phyloP scores from a whole-genome alignment of 2,113 vertebrate genomes.

The Smithornis capensis region DNA sequence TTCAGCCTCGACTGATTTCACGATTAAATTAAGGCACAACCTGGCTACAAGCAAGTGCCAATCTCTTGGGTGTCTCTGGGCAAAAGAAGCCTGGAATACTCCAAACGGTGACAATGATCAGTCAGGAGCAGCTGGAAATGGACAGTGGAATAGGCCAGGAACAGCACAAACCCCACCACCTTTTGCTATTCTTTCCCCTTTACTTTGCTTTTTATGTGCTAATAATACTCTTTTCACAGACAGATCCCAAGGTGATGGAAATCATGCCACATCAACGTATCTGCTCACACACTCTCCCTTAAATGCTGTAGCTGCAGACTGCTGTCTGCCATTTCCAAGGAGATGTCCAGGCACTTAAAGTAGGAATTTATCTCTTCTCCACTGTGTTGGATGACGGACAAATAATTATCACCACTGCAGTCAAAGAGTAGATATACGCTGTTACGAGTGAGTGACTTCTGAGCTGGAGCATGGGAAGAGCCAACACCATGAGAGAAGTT shows the following conservation, averaged over 20 bases:
- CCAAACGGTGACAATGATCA: rapidly evolving
- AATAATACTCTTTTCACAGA: rapidly evolving
- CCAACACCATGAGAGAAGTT: neutral
- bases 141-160: neutral
- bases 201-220: neutral
- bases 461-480: neutral
- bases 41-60: neutral
- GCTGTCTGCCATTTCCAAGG: neutral
- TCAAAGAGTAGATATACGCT: neutral
- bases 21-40: neutral
- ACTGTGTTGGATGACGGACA: neutral
- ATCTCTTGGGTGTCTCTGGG: neutral
- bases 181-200: neutral
- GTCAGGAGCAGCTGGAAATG: neutral
- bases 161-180: neutral
- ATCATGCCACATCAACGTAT: neutral
- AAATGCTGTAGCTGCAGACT: rapidly evolving
- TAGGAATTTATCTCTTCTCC: neutral
- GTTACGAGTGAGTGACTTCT: neutral
- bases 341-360: neutral
- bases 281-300: neutral
- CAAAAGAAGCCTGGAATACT: neutral
- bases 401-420: neutral
- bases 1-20: neutral
- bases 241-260: neutral